Evolutionary conservation across 2,113 vertebrate species (phyloP).

Genomic region (sheep (Ovis aries)): DNA sequence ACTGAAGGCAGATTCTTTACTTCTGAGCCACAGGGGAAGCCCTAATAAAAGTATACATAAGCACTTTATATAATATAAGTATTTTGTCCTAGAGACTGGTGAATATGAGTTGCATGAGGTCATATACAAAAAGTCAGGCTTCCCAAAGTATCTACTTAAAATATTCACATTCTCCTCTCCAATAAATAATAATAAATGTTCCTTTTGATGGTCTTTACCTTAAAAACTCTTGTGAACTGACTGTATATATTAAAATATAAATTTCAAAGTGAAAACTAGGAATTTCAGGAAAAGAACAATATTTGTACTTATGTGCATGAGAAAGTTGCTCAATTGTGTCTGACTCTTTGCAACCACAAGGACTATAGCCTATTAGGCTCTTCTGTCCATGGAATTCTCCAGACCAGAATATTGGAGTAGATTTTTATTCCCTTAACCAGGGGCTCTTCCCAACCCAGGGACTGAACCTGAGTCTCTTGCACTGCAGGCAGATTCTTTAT

Average conservation of each 20-base stretch:
- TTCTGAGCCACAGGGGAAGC: not conserved
- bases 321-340: not conserved
- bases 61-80: not conserved
- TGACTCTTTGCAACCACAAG: not conserved
- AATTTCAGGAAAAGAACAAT: not conserved
- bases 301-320: not conserved
- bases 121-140: not conserved
- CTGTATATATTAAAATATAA: not conserved
- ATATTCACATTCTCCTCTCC: not conserved
- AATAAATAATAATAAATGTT: not conserved
- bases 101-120: not conserved
- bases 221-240: not conserved
- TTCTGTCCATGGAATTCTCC: not conserved
- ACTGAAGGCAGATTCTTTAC: not conserved
- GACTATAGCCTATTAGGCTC: not conserved
- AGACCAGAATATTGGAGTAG: not conserved
- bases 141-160: not conserved
- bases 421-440: not conserved
- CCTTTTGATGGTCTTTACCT: not conserved
- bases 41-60: not conserved
- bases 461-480: not conserved
- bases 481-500: not conserved
- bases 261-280: not conserved
- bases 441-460: not conserved
- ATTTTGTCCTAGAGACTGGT: not conserved